Percentiles rank a stretch among this genome's conserved stretches.
Evolutionary conservation across 2,888 invertebrate species (phyloP).

Genomic region (Yponomeuta sedellus): DNA sequence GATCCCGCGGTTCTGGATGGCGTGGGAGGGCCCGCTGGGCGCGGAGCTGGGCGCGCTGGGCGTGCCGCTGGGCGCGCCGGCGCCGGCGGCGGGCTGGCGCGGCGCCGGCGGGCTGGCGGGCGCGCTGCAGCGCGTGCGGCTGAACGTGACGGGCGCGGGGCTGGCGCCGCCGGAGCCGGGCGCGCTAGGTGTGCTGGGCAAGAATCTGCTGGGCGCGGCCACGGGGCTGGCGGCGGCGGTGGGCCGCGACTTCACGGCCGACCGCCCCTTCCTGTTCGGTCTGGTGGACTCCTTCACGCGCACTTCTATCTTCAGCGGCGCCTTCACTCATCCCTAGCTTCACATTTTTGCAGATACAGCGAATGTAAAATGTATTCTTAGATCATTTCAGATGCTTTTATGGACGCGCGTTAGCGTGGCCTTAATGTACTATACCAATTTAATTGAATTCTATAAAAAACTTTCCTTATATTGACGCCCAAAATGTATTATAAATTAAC

Average conservation of each 20-base stretch:
- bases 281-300: slow-evolving; percentile 12
- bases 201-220: slow-evolving; percentile 27
- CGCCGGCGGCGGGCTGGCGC: not conserved
- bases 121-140: slow-evolving; percentile 6
- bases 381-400: too few relatives aligned
- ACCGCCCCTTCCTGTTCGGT: slow-evolving; percentile 9
- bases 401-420: too few relatives aligned
- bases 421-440: too few relatives aligned
- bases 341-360: too few relatives aligned
- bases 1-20: slow-evolving; percentile 31
- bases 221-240: slow-evolving; percentile 36
- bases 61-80: slow-evolving; percentile 7
- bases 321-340: not conserved
- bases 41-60: slow-evolving; percentile 11
- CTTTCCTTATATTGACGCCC: too few relatives aligned
- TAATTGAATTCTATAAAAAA: too few relatives aligned
- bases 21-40: slow-evolving; percentile 24
- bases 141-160: slow-evolving; percentile 12
- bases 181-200: slow-evolving; percentile 22
- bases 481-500: too few relatives aligned
- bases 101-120: slow-evolving; percentile 16
- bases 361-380: too few relatives aligned
- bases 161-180: slow-evolving; percentile 18
- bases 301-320: not conserved
- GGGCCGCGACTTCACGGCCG: slow-evolving; percentile 22